phyloP scores from a whole-genome alignment of 2,888 invertebrate genomes.

The Synanthedon vespiformis region DNA sequence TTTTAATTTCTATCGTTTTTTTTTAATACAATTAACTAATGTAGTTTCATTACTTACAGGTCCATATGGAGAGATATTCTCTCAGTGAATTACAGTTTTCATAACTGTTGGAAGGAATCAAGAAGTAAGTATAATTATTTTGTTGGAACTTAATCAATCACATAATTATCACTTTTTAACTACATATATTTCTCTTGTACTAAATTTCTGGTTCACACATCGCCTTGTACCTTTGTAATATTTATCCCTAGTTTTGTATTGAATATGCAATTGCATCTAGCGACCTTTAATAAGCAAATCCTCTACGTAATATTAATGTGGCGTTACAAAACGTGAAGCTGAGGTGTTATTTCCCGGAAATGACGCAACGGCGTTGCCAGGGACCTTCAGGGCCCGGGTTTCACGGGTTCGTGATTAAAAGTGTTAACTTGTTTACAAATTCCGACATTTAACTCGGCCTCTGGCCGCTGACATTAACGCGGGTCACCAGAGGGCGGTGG shows the following conservation, averaged over 20 bases:
- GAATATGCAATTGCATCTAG: not conserved
- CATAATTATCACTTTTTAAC: too few relatives aligned
- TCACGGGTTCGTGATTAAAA: conserved; percentile 19
- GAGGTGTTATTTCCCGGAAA: conserved; percentile 43
- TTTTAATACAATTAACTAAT: too few relatives aligned
- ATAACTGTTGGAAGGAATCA: too few relatives aligned
- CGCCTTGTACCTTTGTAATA: not conserved
- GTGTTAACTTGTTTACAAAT: conserved; percentile 26
- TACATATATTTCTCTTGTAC: too few relatives aligned
- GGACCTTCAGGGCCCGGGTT: conserved; percentile 16
- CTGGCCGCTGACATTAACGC: conserved; percentile 22
- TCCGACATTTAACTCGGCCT: conserved; percentile 24
- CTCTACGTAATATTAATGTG: not conserved
- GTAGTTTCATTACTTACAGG: too few relatives aligned
- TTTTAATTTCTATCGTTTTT: not conserved
- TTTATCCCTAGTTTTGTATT: not conserved
- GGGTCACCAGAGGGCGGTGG: conserved; percentile 14
- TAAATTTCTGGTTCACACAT: too few relatives aligned
- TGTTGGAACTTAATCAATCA: too few relatives aligned
- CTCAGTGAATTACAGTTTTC: too few relatives aligned
- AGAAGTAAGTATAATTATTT: too few relatives aligned
- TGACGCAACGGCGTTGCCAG: conserved; percentile 13
- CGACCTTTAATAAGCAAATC: not conserved
- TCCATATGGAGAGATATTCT: too few relatives aligned
- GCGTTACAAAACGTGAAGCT: conserved; percentile 7